These are phyloP conservation scores for Odontamblyopus lacepedii DNA, from an alignment of 2,797 vertebrate genomes.

Conservation along the genomic window DNA sequence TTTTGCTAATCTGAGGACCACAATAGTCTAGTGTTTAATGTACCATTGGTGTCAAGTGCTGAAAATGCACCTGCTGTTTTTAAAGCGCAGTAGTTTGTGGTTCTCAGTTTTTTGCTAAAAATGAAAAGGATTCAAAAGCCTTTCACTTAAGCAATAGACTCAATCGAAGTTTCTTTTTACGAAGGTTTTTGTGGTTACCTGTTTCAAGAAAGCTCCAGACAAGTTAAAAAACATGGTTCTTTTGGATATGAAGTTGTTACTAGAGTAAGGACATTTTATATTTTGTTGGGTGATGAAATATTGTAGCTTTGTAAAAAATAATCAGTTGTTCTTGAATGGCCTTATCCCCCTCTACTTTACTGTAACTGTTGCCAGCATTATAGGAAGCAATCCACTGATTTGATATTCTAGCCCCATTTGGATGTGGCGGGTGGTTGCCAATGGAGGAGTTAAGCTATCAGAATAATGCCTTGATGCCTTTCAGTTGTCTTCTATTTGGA, in stretches of 20 bases:
- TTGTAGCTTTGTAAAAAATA: constrained; percentile 35
- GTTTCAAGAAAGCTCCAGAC: constrained; percentile 31
- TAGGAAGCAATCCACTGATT: constrained; percentile 18
- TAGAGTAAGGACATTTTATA: constrained; percentile 19
- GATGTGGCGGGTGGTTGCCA: constrained; percentile 58
- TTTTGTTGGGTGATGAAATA: constrained; percentile 29
- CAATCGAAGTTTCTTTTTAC: constrained; percentile 22
- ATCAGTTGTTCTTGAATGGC: constrained; percentile 53
- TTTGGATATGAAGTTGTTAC: constrained; percentile 23
- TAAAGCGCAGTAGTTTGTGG: constrained; percentile 21
- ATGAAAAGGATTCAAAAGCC: constrained; percentile 7
- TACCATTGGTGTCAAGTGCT: constrained; percentile 20
- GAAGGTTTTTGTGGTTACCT: constrained; percentile 26
- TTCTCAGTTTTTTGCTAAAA: constrained; percentile 22
- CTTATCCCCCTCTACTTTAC: constrained; percentile 52
- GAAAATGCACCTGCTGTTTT: constrained; percentile 11
- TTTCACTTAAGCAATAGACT: constrained; percentile 34
- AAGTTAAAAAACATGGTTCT: constrained; percentile 29
- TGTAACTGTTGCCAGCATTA: constrained; percentile 44
- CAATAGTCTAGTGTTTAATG: constrained; percentile 24
- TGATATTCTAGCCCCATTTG: constrained; percentile 24
- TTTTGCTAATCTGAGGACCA: constrained; percentile 49
- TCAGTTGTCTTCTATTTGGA: constrained; percentile 78
- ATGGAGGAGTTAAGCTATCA: constrained; percentile 72
- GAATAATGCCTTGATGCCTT: constrained; percentile 84